phyloP scores from a whole-genome alignment of 1,140 invertebrate species.

The Sinonovacula constricta region DNA sequence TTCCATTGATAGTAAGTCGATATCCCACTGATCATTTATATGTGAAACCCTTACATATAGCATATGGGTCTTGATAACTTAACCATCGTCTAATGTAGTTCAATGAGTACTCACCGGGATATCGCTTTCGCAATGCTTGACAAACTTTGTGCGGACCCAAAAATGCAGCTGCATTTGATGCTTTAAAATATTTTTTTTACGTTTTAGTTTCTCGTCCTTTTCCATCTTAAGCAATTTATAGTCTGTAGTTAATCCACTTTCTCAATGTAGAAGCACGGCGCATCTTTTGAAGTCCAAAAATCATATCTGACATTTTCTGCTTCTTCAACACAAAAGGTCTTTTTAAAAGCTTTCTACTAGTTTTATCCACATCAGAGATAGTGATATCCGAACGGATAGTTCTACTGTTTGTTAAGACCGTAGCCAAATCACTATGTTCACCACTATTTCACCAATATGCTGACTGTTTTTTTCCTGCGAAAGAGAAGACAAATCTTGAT shows the following conservation, averaged over 20 bases:
- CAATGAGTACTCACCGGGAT: slow-evolving; percentile 5
- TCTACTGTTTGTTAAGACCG: not conserved
- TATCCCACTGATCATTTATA: slow-evolving; percentile 35
- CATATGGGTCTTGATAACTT: slow-evolving; percentile 43
- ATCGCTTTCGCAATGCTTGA: not conserved
- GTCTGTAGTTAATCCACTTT: not conserved
- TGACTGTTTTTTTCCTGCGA: not conserved
- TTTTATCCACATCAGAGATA: not conserved
- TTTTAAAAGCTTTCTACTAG: not conserved
- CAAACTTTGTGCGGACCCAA: not conserved
- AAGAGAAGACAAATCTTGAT: not conserved
- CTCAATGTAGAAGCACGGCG: not conserved
- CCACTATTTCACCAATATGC: not conserved
- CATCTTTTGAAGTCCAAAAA: not conserved
- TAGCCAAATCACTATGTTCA: not conserved
- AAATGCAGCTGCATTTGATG: slow-evolving; percentile 3
- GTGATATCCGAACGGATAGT: not conserved
- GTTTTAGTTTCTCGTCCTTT: slow-evolving; percentile 2
- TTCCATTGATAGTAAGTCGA: slow-evolving; percentile 41
- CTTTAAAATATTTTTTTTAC: slow-evolving; percentile 9
- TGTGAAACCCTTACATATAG: slow-evolving; percentile 7
- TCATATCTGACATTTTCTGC: not conserved
- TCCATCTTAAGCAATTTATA: not conserved
- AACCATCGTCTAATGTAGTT: slow-evolving; percentile 23
- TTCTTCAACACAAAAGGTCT: not conserved